Percentiles rank a stretch among this genome's conserved stretches.
Evolutionary conservation across 2,113 vertebrate genomes (phyloP).

Genomic region (Anseranas semipalmata): DNA sequence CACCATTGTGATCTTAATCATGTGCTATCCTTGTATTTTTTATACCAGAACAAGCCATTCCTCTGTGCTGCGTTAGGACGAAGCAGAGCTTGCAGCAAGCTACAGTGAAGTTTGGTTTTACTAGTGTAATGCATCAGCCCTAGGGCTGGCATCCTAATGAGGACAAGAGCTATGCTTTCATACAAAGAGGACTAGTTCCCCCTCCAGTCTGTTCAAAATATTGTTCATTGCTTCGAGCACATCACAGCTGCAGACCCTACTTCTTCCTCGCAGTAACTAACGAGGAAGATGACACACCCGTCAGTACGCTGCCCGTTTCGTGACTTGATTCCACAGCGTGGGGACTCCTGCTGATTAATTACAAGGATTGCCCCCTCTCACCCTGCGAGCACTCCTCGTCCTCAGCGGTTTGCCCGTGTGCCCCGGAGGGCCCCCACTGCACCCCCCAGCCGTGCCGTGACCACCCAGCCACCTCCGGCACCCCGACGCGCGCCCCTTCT

Average conservation of each 20-base stretch:
- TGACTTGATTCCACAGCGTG: neutral
- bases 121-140: slow-evolving; percentile 16
- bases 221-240: neutral
- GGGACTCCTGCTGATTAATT: neutral
- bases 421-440: neutral
- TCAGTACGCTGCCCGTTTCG: rapidly evolving
- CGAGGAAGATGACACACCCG: rapidly evolving
- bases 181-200: slow-evolving; percentile 67
- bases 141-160: slow-evolving; percentile 31
- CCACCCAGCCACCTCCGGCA: neutral
- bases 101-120: neutral
- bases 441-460: too few species aligned
- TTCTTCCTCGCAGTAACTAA: neutral
- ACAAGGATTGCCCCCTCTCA: neutral
- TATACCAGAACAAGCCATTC: neutral
- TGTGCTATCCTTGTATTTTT: neutral
- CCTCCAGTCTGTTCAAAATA: slow-evolving; percentile 71
- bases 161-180: slow-evolving; percentile 42
- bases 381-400: neutral
- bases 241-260: neutral
- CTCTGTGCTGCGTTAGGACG: neutral
- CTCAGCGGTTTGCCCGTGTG: neutral
- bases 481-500: neutral
- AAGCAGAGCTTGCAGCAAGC: neutral
- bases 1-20: neutral